Percentiles rank a stretch among this genome's conserved stretches.
phyloP scores from a whole-genome alignment of 2,888 invertebrate species.

The Agelastica alni region DNA sequence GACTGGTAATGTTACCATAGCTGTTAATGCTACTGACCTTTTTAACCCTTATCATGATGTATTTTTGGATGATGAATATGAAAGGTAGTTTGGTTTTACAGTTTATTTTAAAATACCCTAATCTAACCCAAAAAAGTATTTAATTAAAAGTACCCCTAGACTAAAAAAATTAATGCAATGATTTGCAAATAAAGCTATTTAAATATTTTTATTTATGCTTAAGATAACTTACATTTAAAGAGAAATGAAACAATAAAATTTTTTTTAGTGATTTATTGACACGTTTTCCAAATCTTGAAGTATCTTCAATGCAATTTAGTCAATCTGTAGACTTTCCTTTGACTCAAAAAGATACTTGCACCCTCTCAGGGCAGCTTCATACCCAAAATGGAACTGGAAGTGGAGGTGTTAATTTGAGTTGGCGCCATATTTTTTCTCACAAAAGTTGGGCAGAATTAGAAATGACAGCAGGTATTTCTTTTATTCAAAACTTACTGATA shows the following conservation, averaged over 20 bases:
- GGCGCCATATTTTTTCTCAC: slow-evolving; percentile 77
- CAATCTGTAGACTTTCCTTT: slow-evolving; percentile 94
- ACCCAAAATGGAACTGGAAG: slow-evolving; percentile 88
- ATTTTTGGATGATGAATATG: slow-evolving; percentile 57
- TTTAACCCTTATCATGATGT: slow-evolving; percentile 83
- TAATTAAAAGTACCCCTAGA: too few species aligned
- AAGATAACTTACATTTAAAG: too few species aligned
- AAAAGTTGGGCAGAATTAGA: slow-evolving; percentile 89
- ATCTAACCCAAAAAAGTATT: too few species aligned
- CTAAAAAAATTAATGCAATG: too few species aligned
- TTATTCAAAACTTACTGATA: too few species aligned
- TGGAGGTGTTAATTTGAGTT: slow-evolving; percentile 77
- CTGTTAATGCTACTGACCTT: slow-evolving; percentile 90
- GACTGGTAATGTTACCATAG: slow-evolving; percentile 82
- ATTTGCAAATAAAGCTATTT: too few species aligned
- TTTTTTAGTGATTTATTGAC: slow-evolving; percentile 40
- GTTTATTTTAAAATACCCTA: too few species aligned
- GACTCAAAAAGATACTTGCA: slow-evolving; percentile 82
- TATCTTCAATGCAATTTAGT: slow-evolving; percentile 89
- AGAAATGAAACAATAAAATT: too few species aligned
- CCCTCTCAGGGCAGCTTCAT: slow-evolving; percentile 79
- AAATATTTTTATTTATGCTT: too few species aligned
- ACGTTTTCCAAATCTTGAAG: slow-evolving; percentile 75
- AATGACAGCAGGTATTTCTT: slow-evolving; percentile 72
- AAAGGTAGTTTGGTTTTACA: too few species aligned